These are phyloP conservation scores for Seira ritae DNA, from an alignment of 2,888 invertebrate species.

Conservation along the genomic window DNA sequence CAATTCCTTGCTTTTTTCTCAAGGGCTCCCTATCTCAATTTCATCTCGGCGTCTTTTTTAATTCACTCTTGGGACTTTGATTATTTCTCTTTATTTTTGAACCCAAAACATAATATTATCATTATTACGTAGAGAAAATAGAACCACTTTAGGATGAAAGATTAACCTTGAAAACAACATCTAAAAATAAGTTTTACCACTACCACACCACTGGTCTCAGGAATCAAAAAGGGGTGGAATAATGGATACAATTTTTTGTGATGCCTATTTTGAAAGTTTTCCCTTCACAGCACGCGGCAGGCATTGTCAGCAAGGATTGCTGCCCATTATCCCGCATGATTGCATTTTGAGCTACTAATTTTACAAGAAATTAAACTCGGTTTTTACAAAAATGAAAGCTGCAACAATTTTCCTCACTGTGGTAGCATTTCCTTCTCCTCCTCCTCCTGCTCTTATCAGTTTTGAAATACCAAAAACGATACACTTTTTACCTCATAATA, in stretches of 20 bases:
- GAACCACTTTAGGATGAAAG: background rate
- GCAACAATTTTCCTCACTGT: background rate
- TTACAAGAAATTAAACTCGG: conserved; percentile 16
- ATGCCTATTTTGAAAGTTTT: background rate
- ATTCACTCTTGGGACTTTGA: background rate
- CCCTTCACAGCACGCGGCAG: too few species aligned
- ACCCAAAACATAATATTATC: too few species aligned
- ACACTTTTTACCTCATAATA: conserved; percentile 2
- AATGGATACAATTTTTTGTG: background rate
- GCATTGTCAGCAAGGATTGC: background rate
- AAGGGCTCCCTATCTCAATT: background rate
- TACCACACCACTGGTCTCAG: background rate
- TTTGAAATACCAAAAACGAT: background rate
- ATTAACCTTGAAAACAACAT: conserved; percentile 8
- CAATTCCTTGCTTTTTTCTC: conserved; percentile 29
- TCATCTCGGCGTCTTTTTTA: background rate
- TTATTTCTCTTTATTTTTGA: background rate
- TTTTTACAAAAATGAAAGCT: conserved; percentile 7
- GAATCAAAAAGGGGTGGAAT: background rate
- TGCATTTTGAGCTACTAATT: conserved; percentile 16
- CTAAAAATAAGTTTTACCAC: background rate
- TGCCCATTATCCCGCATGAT: background rate
- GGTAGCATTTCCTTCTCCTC: too few species aligned
- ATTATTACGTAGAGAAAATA: too few species aligned
- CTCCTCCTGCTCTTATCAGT: background rate